Evolutionary conservation across 2,113 vertebrate genomes (phyloP), one percentile per base, ranked within the genome.

Genomic region (Pluvialis apricaria): DNA sequence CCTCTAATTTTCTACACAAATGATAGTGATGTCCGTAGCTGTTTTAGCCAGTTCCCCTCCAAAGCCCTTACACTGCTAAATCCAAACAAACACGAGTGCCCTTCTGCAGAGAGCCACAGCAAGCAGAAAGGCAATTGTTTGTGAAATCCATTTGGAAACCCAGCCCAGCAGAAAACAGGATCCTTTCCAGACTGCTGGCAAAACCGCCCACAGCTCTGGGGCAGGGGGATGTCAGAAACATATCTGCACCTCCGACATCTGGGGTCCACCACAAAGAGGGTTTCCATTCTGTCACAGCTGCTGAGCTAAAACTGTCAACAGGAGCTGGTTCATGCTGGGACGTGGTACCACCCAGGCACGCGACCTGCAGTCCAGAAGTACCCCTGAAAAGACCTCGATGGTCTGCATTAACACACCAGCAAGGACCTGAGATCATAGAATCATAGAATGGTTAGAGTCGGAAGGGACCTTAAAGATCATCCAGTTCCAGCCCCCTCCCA

Each of bases 171-270:
- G 54, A 92, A 90, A 69, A 94, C 78, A 54, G 25, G 86, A 73
- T 94, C 97, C 98, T 98, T 97, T 98, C 99, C 89, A 98, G 98
- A 91, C 78, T 98, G 96, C 98, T 99, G 57, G 98, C 99, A 78
- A 98, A 99, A 83, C 97, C 98, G 97, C 98, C 98, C 38, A 99
- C 98, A 31, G 98, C 98, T 54, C 98, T 94, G 57, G 98, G 99
- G 99, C 99, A 99, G 29, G 99, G 98, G 7, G 99, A 99, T 5
- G 98, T 99, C 93, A 99, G 97, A 88, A 99, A 98, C 87, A 99
- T 98, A 97, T 99, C 99, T 19, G 99, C 97, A 9, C 99, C 99
- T 93, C 97, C 98, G 97, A 99, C 99, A 49, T 98, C 98, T 24
- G 98, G 96, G 90, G 82, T 96, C 36, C 96, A 97, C 47, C 97